Evolutionary conservation across 2,888 invertebrate genomes (phyloP).

Genomic region (Stenoptilia bipunctidactyla): DNA sequence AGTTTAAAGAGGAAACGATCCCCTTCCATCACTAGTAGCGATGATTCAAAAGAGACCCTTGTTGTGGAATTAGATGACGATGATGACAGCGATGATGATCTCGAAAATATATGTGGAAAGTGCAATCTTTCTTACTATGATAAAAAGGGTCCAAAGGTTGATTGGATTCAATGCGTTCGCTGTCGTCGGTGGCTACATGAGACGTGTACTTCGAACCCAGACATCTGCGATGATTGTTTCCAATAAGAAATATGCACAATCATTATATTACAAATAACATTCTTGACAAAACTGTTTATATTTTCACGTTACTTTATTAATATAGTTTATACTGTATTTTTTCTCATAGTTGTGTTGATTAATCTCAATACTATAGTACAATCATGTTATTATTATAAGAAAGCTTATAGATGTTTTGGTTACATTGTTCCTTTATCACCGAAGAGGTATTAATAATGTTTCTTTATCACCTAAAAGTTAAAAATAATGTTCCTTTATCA

Average conservation of each 20-base stretch:
- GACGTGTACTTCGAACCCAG: conserved; percentile 4
- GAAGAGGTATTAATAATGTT: too few relatives aligned
- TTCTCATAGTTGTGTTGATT: not conserved
- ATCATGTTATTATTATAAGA: not conserved
- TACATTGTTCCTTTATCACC: too few relatives aligned
- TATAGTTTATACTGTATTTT: conserved; percentile 1
- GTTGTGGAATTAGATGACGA: conserved; percentile 6
- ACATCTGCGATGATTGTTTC: conserved; percentile 4
- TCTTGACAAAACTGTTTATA: conserved; percentile 1
- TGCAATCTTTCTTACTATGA: conserved; percentile 5
- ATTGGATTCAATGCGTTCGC: conserved; percentile 6
- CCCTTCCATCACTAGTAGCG: conserved; percentile 6
- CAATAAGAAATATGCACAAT: conserved; percentile 2
- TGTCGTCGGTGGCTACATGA: conserved; percentile 4
- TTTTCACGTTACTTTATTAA: not conserved
- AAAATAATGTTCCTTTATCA: too few relatives aligned
- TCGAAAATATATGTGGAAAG: conserved; percentile 4
- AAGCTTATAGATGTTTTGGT: not conserved
- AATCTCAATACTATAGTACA: not conserved
- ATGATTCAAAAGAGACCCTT: conserved; percentile 7
- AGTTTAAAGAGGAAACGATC: conserved; percentile 3
- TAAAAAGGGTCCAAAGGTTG: conserved; percentile 5
- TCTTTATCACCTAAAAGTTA: too few relatives aligned
- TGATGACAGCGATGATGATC: conserved; percentile 3
- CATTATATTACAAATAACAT: conserved; percentile 1